Evolutionary conservation across 2,888 invertebrate species (phyloP).

Genomic region (Helobdella robusta): DNA sequence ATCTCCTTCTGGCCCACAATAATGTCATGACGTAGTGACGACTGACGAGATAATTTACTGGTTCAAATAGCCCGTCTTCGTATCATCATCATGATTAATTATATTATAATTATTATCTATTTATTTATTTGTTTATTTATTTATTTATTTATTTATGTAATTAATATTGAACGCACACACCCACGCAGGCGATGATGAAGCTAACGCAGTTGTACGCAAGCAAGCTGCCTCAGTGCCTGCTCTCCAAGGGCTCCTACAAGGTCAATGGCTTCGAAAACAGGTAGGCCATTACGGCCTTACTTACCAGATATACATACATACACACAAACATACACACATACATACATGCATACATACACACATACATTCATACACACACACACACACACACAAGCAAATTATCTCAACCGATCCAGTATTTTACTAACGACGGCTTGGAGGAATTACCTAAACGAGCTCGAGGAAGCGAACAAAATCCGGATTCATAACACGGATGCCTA

Average conservation of each 20-base stretch:
- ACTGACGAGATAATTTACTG: too few species aligned
- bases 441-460: background rate
- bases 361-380: too few species aligned
- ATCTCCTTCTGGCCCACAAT: too few species aligned
- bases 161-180: background rate
- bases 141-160: background rate
- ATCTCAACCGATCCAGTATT: background rate
- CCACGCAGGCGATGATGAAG: constrained; percentile 12
- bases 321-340: too few species aligned
- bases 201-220: background rate
- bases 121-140: background rate
- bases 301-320: background rate
- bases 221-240: background rate
- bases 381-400: background rate
- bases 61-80: too few species aligned
- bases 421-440: constrained; percentile 14
- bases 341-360: too few species aligned
- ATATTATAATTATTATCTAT: background rate
- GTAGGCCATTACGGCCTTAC: background rate
- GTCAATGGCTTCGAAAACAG: background rate
- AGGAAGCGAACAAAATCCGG: constrained; percentile 4
- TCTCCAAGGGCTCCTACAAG: background rate
- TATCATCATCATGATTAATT: background rate
- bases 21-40: too few species aligned
- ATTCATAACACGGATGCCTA: constrained; percentile 4